Evolutionary conservation across 2,888 invertebrate genomes (phyloP).

Genomic region (Gari tellinella): DNA sequence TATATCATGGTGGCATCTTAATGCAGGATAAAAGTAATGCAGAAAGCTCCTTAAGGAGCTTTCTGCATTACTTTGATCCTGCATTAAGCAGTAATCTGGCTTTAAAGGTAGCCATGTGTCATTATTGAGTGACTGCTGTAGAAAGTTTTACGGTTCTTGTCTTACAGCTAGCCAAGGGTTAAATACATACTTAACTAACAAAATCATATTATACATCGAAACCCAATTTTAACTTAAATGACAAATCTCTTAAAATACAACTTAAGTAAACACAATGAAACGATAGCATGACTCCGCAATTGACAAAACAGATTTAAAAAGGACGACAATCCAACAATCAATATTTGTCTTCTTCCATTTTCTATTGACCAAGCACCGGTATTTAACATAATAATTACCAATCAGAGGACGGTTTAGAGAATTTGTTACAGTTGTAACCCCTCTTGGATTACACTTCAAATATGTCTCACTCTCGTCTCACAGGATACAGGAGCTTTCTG

Average conservation of each 20-base stretch:
- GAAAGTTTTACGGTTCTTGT: too few relatives aligned
- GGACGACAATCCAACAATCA: background rate
- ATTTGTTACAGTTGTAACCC: too few relatives aligned
- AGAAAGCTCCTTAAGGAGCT: too few relatives aligned
- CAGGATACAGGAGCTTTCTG: too few relatives aligned
- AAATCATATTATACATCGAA: constrained; percentile 1
- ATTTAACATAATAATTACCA: constrained; percentile 6
- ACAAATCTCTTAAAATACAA: constrained; percentile 11
- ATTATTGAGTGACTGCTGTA: too few relatives aligned
- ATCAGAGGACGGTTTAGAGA: background rate
- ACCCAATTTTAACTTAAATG: constrained; percentile 3
- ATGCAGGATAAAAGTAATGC: too few relatives aligned
- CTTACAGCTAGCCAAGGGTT: background rate
- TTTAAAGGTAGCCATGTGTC: too few relatives aligned
- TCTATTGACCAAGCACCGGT: background rate
- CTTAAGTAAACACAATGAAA: constrained; percentile 6
- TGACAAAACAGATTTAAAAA: constrained; percentile 6
- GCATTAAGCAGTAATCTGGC: too few relatives aligned
- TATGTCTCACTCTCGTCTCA: too few relatives aligned
- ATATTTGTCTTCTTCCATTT: constrained; percentile 9
- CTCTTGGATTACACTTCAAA: too few relatives aligned
- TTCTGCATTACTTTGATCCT: too few relatives aligned
- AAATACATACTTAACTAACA: constrained; percentile 1
- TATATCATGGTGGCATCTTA: too few relatives aligned
- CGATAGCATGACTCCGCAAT: background rate